A percentile compares a stretch with the other conserved stretches of the same genome.
Conservation (phyloP, 2,888 invertebrate genomes). For the Ophion ellenae region DNA sequence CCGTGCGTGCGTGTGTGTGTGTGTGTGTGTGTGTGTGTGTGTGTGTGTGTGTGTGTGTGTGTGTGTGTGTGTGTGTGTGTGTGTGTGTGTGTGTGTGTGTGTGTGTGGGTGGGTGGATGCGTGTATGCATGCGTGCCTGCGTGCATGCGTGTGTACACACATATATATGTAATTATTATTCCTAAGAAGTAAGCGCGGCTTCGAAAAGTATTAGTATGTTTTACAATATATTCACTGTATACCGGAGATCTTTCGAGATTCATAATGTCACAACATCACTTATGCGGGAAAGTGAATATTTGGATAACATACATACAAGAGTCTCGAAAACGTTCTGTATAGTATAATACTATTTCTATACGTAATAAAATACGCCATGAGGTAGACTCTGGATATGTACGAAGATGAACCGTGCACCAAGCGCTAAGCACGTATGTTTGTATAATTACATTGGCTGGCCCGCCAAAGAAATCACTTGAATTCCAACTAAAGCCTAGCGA, state of each 20-base stretch:
- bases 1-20: no score
- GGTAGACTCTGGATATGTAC: background rate
- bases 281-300: conserved; percentile 9
- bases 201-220: background rate
- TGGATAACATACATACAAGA: conserved; percentile 21
- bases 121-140: background rate
- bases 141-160: background rate
- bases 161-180: background rate
- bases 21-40: no score
- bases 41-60: no score
- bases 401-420: background rate
- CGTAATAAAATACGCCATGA: conserved; percentile 7
- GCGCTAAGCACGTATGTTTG: background rate
- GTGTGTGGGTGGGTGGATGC: no score
- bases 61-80: no score
- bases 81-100: no score
- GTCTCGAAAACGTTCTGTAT: background rate
- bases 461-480: background rate
- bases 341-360: conserved; percentile 20
- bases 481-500: background rate
- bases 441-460: background rate
- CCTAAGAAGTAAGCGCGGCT: background rate
- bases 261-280: background rate
- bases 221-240: conserved; percentile 14
- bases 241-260: background rate